A percentile compares a stretch with the other conserved stretches of the same genome.
phyloP scores from a whole-genome alignment of 2,113 vertebrate genomes.

The Bubo scandiacus region DNA sequence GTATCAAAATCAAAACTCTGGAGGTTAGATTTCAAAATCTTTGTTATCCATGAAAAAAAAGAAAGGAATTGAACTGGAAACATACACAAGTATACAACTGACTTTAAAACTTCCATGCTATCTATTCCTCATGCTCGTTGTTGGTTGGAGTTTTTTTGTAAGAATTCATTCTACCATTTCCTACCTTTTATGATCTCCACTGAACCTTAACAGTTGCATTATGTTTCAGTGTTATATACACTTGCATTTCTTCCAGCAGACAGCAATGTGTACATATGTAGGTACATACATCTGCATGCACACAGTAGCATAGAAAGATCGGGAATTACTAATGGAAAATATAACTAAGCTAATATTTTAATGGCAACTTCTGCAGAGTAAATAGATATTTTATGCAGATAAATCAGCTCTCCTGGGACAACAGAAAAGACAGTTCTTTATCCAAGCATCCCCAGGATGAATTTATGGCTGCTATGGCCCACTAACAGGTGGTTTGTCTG shows the following conservation, averaged over 20 bases:
- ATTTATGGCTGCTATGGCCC: not conserved
- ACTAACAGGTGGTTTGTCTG: not conserved
- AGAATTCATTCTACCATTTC: not conserved
- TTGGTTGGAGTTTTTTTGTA: not conserved
- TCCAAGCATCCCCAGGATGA: not conserved
- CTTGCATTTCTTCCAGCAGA: not conserved
- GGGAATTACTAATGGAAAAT: not conserved
- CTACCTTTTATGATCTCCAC: not conserved
- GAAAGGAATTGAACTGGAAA: not conserved
- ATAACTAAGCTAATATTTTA: not conserved
- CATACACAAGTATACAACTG: not conserved
- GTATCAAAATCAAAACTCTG: not conserved
- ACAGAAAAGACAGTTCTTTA: not conserved
- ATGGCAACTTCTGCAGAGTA: not conserved
- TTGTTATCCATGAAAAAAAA: not conserved
- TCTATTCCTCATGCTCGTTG: not conserved
- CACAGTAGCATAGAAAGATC: not conserved
- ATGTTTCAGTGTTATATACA: not conserved
- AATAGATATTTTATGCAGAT: not conserved
- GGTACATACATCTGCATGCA: fast-evolving
- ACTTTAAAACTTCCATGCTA: not conserved
- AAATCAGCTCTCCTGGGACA: not conserved
- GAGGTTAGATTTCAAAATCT: not conserved
- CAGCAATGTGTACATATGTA: not conserved
- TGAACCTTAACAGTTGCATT: not conserved